Evolutionary conservation across 2,797 vertebrate genomes (phyloP), one percentile per base, ranked within the genome.

Genomic region (Caiman crocodilus): DNA sequence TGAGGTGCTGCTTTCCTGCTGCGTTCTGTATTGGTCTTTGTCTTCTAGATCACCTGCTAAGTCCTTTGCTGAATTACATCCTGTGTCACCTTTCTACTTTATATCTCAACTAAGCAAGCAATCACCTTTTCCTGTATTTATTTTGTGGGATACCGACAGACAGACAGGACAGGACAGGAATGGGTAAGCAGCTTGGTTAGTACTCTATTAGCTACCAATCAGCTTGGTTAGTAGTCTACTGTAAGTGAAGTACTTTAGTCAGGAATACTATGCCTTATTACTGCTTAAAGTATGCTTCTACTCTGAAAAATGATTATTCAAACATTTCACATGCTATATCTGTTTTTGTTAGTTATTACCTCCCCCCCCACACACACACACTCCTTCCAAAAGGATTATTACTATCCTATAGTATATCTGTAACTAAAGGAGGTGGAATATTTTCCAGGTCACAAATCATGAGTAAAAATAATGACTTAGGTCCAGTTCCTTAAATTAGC

Each of bases 401-500:
- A 60, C 17, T 55, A 57, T 7, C 12, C 32, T 6, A 28, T 13
- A 17, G 14, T 4, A 17, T 58, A 55, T 2, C 7, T 28, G 32
- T n/a, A 30, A 32, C 12, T 15, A 23, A 56, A 20, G 1, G 5
- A 61, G 35, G 5, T 1, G 18, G 17, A 0, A 30, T 88, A n/a
- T 15, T 20, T 11, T 14, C 82, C 5, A 16, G 56, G 79, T 84
- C 60, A 16, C 8, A 28, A 16, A 30, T 61, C 28, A 25, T 13
- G 61, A 20, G 6, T 60, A 9, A 35, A 63, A 84, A 67, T 57
- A 7, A 5, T 59, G 7, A 3, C 20, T 11, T 5, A 0, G 0
- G 5, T 21, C 85, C 61, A 1, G 2, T 32, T 2, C 1, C 4
- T 50, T 10, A 57, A 23, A 0, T 79, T 20, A 21, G 5, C 21